Evolutionary conservation across 2,888 invertebrate genomes (phyloP), one percentile per base, ranked within the genome.

Genomic region (Cephus sareptanus): DNA sequence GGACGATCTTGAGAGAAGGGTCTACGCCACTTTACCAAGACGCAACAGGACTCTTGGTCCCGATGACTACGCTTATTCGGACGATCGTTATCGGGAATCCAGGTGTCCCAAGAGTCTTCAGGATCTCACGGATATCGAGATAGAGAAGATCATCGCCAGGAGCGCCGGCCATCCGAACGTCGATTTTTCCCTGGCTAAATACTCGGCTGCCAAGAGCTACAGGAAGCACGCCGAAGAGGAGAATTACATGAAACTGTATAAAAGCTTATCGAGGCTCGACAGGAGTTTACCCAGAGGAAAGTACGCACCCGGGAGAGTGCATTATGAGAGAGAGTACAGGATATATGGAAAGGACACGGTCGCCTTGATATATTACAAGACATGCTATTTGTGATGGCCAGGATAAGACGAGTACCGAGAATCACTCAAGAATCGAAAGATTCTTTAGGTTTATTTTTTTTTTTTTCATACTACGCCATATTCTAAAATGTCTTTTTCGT

Each of bases 291-390:
- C 86, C 30, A 82, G 80, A 11, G 85, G 84, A 56, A 87, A 85
- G 76, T 87, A 87, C 79, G 86, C 88, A 74, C 91, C 91, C 1
- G 91, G 91, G 11, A 88, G 88, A 83, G 91, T 91, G 77, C 90
- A 89, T 76, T 91, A 91, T 83, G 91, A 91, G 80, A 87, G 90
- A 34, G 91, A 91, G 81, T 91, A 90, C 85, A 86, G 90, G 81
- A 89, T 91, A 68, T 91, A 91, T 83, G 91, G 91, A 75, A 90
- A 90, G 81, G 91, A 91, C 81, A 91, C 91, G 73, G 88, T 91
- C 76, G 91, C 91, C n/a, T 87, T 91, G 69, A 90, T 91, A 81
- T 91, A 91, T 79, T 91, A 91, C 81, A 91, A 91, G 83, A 91
- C 91, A 75, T 91, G 91, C 82, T 91, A 91, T 85, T 90, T 91